These are phyloP conservation scores for Percina caprodes DNA, from an alignment of 2,113 vertebrate species.

Conservation along the genomic window DNA sequence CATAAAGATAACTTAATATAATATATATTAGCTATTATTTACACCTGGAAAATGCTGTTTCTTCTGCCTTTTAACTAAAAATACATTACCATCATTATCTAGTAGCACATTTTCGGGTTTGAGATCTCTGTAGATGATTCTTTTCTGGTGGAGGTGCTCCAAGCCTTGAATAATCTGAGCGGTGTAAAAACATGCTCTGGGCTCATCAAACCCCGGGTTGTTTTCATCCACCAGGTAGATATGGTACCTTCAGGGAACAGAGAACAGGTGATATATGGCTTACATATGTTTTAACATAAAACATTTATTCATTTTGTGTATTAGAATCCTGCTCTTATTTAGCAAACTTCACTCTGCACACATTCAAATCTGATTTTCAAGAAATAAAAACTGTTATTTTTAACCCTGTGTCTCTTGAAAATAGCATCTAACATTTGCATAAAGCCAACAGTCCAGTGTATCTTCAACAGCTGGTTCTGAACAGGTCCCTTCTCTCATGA, in stretches of 20 bases:
- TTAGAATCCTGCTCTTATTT: not conserved
- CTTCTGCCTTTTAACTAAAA: not conserved
- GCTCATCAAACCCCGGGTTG: slow-evolving; percentile 84
- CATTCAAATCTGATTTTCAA: not conserved
- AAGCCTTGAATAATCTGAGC: slow-evolving; percentile 88
- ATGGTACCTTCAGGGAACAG: slow-evolving; percentile 79
- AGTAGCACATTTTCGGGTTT: slow-evolving; percentile 95
- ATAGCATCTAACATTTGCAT: not conserved
- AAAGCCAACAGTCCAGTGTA: not conserved
- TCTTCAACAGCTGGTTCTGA: not conserved
- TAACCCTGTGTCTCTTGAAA: not conserved
- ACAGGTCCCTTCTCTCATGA: not conserved
- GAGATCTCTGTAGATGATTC: slow-evolving; percentile 89
- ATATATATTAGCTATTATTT: not conserved
- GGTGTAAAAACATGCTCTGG: slow-evolving; percentile 83
- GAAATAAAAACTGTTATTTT: not conserved
- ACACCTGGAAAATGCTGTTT: not conserved
- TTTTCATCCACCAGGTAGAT: slow-evolving; percentile 88
- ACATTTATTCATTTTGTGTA: too few species aligned
- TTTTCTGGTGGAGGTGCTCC: slow-evolving; percentile 87
- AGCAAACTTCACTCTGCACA: not conserved
- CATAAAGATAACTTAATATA: not conserved
- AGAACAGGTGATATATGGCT: not conserved
- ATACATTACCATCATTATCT: slow-evolving; percentile 85
- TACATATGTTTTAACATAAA: not conserved